Evolutionary conservation across 2,113 vertebrate genomes (phyloP).

Genomic region (Corythaeola cristata): DNA sequence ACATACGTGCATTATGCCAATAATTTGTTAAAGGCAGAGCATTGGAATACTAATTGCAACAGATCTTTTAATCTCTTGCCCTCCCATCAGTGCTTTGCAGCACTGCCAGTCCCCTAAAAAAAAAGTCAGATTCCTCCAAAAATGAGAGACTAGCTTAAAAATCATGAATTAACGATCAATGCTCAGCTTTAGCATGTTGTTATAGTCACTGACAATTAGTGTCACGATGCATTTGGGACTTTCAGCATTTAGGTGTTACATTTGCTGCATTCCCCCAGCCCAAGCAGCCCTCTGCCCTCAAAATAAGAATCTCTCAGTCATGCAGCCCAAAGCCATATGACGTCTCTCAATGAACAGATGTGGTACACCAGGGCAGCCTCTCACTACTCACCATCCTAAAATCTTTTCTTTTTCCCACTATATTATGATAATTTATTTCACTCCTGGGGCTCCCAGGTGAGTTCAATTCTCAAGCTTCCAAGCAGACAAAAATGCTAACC

Average conservation of each 20-base stretch:
- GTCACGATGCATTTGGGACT: neutral
- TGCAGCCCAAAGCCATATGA: neutral
- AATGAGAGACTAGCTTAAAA: neutral
- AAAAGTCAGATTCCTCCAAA: neutral
- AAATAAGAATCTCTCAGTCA: neutral
- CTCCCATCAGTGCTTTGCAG: neutral
- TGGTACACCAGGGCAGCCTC: neutral
- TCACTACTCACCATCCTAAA: neutral
- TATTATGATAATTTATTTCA: slow-evolving; percentile 56
- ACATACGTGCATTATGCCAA: neutral
- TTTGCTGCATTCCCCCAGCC: neutral
- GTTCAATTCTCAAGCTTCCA: slow-evolving; percentile 23
- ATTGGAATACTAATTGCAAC: neutral
- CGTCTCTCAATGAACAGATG: neutral
- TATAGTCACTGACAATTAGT: neutral
- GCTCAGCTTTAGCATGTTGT: neutral
- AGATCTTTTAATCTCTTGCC: neutral
- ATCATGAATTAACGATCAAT: neutral
- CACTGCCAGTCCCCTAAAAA: neutral
- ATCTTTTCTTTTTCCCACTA: neutral
- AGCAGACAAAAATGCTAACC: slow-evolving; percentile 42
- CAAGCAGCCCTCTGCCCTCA: neutral
- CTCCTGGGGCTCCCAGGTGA: slow-evolving; percentile 15
- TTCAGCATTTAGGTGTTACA: neutral
- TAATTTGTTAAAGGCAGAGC: neutral